Percentiles rank a stretch among this genome's conserved stretches.
phyloP scores from a whole-genome alignment of 2,113 vertebrate genomes.

The Embiotoca jacksoni region DNA sequence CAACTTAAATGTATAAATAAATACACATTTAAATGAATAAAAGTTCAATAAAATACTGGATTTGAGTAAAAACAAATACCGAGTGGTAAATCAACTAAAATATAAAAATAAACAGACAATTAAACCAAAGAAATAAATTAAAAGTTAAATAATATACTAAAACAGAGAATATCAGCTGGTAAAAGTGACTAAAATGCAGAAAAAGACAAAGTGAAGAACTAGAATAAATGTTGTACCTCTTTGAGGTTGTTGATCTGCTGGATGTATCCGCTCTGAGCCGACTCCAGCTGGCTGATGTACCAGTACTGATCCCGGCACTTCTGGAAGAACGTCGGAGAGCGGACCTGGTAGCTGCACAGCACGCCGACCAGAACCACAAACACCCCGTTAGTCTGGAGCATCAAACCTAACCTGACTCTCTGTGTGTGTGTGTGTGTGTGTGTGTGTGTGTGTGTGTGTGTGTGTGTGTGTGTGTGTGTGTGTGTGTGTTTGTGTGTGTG shows the following conservation, averaged over 20 bases:
- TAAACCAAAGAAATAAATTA: no score
- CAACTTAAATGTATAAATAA: no score
- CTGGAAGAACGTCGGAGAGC: conserved; percentile 98
- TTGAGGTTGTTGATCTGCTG: conserved; percentile 99
- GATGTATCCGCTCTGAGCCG: conserved; percentile 93
- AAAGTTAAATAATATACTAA: no score
- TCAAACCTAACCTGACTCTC: neutral
- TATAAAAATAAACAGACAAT: no score
- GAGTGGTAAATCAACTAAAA: no score
- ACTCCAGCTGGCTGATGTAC: conserved; percentile 98
- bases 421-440: neutral
- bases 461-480: neutral
- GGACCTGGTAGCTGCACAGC: conserved; percentile 93
- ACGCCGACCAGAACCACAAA: neutral
- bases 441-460: neutral
- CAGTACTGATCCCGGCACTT: conserved; percentile 98
- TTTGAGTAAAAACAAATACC: no score
- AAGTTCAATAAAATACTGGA: no score
- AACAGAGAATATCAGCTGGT: no score
- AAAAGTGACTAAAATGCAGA: neutral
- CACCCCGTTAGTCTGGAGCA: neutral
- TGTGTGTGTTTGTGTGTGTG: neutral
- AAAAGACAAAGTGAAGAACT: neutral
- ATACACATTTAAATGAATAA: no score
- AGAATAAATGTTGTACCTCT: conserved; percentile 84